Evolutionary conservation across 2,888 invertebrate species (phyloP).

Genomic region (Gibbula magus): DNA sequence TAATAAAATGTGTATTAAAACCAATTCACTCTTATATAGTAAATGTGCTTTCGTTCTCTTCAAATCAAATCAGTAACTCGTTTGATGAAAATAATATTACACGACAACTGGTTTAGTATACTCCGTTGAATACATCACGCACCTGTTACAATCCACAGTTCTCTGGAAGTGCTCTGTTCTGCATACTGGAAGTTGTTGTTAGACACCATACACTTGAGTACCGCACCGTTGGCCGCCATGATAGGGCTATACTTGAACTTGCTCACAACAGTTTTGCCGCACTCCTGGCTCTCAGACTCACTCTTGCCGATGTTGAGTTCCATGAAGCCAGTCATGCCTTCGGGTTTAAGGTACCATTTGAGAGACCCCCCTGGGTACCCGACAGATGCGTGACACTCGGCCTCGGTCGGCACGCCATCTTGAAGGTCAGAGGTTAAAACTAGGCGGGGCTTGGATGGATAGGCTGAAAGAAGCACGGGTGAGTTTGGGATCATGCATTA

Average conservation of each 20-base stretch:
- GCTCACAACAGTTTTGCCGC: not conserved
- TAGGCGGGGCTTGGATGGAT: not conserved
- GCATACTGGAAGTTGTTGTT: not conserved
- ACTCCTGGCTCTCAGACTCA: not conserved
- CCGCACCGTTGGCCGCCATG: not conserved
- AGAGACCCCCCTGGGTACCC: not conserved
- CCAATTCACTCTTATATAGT: too few relatives aligned
- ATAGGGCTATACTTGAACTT: not conserved
- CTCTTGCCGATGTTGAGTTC: not conserved
- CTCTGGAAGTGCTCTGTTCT: not conserved
- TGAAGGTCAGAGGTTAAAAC: not conserved
- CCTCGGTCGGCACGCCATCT: not conserved
- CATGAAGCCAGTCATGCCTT: not conserved
- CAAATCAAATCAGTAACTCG: too few relatives aligned
- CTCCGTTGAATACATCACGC: not conserved
- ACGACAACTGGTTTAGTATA: too few relatives aligned
- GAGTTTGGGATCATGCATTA: too few relatives aligned
- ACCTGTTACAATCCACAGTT: not conserved
- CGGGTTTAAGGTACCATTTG: not conserved
- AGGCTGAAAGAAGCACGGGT: not conserved
- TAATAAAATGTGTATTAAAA: too few relatives aligned
- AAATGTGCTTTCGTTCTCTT: too few relatives aligned
- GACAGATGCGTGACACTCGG: not conserved
- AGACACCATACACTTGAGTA: not conserved
- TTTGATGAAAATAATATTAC: too few relatives aligned